A percentile compares a stretch with the other conserved stretches of the same genome.
phyloP scores from a whole-genome alignment of 2,888 invertebrate genomes.

The Tenthredo mesomela region DNA sequence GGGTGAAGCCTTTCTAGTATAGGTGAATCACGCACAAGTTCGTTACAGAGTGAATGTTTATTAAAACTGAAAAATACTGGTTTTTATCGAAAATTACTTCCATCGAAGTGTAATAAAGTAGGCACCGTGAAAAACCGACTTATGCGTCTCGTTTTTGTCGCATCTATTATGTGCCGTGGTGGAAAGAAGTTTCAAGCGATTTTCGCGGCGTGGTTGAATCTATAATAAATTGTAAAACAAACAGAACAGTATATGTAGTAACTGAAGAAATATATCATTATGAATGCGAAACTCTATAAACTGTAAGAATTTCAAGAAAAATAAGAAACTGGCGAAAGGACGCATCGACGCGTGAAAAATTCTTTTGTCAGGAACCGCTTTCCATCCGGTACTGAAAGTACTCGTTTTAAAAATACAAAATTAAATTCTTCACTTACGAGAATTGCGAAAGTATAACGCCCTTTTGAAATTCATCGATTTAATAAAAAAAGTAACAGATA shows the following conservation, averaged over 20 bases:
- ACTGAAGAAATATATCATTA: background rate
- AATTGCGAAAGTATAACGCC: background rate
- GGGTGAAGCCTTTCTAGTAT: background rate
- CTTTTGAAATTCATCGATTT: background rate
- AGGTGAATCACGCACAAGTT: background rate
- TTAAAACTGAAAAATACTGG: too few relatives aligned
- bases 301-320: background rate
- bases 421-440: background rate
- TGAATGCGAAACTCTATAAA: background rate
- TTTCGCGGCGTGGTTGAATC: background rate
- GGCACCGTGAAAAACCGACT: too few relatives aligned
- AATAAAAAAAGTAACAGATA: background rate
- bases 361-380: background rate
- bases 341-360: constrained; percentile 6
- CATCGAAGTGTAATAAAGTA: too few relatives aligned
- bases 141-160: background rate
- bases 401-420: constrained; percentile 8
- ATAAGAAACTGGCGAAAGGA: background rate
- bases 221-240: background rate
- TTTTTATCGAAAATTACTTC: too few relatives aligned
- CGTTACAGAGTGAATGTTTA: background rate
- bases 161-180: background rate
- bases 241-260: background rate
- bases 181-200: background rate
- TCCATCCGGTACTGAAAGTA: background rate